Evolutionary conservation across 2,888 invertebrate genomes (phyloP), one percentile per base, ranked within the genome.

Genomic region (Isoperla grammatica): DNA sequence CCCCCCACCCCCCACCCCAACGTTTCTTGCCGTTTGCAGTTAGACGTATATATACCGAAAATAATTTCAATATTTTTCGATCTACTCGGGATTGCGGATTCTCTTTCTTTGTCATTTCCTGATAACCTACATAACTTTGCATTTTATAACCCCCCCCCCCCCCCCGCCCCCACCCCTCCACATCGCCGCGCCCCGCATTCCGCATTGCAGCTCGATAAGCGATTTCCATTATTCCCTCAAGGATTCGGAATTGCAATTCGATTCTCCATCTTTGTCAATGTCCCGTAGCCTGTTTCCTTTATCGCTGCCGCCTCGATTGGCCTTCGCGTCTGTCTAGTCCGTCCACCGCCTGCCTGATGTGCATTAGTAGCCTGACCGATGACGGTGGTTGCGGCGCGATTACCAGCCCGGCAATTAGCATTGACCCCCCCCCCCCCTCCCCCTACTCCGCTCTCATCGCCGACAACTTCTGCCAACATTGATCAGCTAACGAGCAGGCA

Each of bases 191-290:
- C n/a, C n/a, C n/a, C n/a, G n/a, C n/a, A 29, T 29, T 29, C 29
- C 29, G 29, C 29, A 49, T 49, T 49, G 49, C 49, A 49, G 22
- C 49, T 49, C 49, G 49, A 49, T 49, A 49, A 49, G 49, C 49
- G 49, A 13, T 49, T 49, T 23, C 49, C 23, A 49, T 49, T 49
- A 49, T 49, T 49, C 49, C 29, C 29, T 49, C 29, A 49, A 49
- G 49, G 35, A 29, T 49, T 23, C 29, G 23, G 29, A 49, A 49
- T 49, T 49, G 49, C 49, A 49, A 49, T 49, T 49, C 49, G 49
- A 19, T 23, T 13, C 35, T 49, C 49, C 12, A 15, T 49, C 49
- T 29, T 49, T 49, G 49, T 49, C 49, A 49, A 46, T 46, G 22
- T 46, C 46, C 22, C 22, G 22, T 17, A 5, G 46, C 4, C 3